Conservation (phyloP, 2,113 vertebrate genomes). For the Mirza zaza region DNA sequence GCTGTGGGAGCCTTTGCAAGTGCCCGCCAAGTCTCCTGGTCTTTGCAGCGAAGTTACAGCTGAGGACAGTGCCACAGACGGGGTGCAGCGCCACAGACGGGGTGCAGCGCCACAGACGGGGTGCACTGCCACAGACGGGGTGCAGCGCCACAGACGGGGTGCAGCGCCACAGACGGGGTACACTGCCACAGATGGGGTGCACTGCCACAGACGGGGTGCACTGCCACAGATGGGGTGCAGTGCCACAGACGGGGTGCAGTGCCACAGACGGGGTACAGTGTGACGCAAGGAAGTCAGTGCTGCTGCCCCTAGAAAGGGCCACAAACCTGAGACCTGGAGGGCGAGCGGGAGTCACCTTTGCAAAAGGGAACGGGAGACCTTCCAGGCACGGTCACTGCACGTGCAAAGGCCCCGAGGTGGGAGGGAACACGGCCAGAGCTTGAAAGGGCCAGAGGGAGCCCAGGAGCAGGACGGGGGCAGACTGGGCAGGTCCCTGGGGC, state of each 20-base stretch:
- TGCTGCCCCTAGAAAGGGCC: background rate
- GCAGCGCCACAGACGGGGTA: too few species aligned
- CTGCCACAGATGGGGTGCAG: too few species aligned
- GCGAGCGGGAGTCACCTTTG: background rate
- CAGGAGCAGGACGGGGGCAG: background rate
- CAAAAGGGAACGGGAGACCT: background rate
- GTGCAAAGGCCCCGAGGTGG: background rate
- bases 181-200: too few species aligned
- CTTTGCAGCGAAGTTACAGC: background rate
- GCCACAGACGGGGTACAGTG: too few species aligned
- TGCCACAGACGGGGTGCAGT: background rate
- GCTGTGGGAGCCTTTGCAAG: rapidly evolving
- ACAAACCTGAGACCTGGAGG: background rate
- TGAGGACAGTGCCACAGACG: background rate
- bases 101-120: too few species aligned
- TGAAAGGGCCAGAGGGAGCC: background rate
- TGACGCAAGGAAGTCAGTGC: too few species aligned
- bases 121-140: too few species aligned
- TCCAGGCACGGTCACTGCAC: background rate
- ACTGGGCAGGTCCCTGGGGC: background rate
- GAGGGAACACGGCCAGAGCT: background rate
- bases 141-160: too few species aligned
- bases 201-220: too few species aligned
- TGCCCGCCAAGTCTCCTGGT: background rate
- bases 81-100: background rate